A percentile compares a stretch with the other conserved stretches of the same genome.
phyloP scores from a whole-genome alignment of 2,113 vertebrate genomes.

The Malaclemys terrapin region DNA sequence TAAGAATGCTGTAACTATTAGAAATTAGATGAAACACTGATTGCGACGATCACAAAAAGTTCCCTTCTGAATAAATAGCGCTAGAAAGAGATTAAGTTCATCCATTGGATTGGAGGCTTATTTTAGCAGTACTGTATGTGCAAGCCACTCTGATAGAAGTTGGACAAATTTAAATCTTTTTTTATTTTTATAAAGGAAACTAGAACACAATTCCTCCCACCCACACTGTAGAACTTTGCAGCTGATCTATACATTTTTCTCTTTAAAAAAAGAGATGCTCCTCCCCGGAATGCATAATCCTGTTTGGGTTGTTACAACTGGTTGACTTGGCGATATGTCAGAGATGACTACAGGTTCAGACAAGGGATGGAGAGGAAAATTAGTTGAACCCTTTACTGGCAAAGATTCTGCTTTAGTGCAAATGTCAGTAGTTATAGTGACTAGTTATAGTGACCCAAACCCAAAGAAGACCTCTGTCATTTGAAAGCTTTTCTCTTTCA shows the following conservation, averaged over 20 bases:
- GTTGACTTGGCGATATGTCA: rapidly evolving
- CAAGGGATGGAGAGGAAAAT: not conserved
- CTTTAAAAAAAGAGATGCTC: not conserved
- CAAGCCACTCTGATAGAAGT: not conserved
- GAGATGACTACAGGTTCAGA: not conserved
- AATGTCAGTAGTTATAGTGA: not conserved
- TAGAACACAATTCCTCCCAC: not conserved
- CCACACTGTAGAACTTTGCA: not conserved
- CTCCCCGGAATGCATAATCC: not conserved
- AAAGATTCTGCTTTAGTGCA: not conserved
- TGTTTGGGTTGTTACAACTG: not conserved
- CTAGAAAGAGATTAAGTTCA: not conserved
- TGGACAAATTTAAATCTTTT: not conserved
- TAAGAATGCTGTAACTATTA: not conserved
- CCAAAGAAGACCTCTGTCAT: not conserved
- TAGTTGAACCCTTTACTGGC: not conserved
- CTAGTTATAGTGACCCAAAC: not conserved
- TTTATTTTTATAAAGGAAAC: not conserved
- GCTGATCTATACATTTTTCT: rapidly evolving
- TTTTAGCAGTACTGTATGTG: not conserved
- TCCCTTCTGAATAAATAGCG: not conserved
- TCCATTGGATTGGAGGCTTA: rapidly evolving
- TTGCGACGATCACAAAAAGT: not conserved
- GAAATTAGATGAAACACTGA: not conserved
- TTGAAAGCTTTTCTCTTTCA: not conserved